Evolutionary conservation across 2,888 invertebrate species (phyloP), one percentile per base, ranked within the genome.

Genomic region (Rhaphigaster nebulosa): DNA sequence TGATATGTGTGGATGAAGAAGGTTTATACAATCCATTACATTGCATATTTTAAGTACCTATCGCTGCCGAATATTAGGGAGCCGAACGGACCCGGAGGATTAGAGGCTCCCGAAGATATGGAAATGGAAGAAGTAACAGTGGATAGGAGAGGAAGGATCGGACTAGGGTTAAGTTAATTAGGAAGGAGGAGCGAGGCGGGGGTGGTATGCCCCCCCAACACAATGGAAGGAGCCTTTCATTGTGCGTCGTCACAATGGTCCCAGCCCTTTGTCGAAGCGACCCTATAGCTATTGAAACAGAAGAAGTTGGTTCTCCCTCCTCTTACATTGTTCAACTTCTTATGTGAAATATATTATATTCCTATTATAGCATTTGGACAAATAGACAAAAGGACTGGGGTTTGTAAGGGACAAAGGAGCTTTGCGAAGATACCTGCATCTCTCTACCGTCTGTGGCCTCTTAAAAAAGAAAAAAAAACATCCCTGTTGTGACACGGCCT

Each of bases 251-350:
- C 84, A 84, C 84, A 84, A 84, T 84, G n/a, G 84, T 45, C 84
- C 84, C 45, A 45, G 84, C 45, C 84, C 89, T 76, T 89, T 89
- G 89, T 89, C 89, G 18, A 29, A 15, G 41, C 52, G 65, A 26
- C 70, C 89, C 60, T 76, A 34, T 80, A 80, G 56, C 90, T 90
- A 90, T 91, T 91, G 91, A 91, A 91, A 91, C 91, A 91, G 91
- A 91, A 91, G 91, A 91, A 91, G 90, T 91, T 91, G 90, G 89
- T 65, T 87, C 91, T 90, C 90, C 91, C 89, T 89, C 89, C 90
- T 91, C 89, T 91, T 90, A 91, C 90, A 91, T 91, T 91, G 91
- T 91, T 91, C 91, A 91, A 91, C 91, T 91, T 91, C 91, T 91
- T 91, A 91, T 91, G 90, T 87, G 90, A 90, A 90, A 90, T 90